Conservation (phyloP, 2,888 invertebrate species). For the Pseudococcus viburni region DNA sequence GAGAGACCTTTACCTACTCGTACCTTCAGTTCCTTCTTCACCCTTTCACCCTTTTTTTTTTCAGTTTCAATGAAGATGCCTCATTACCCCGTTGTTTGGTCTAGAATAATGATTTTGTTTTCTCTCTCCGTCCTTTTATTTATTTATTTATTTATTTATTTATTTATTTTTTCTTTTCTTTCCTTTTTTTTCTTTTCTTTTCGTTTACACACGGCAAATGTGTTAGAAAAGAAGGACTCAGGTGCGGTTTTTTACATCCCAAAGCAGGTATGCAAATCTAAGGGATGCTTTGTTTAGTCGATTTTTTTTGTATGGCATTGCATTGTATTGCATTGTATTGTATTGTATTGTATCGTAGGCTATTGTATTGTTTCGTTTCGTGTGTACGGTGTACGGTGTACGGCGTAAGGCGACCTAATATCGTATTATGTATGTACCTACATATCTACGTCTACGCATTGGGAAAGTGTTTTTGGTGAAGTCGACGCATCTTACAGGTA, state of each 20-base stretch:
- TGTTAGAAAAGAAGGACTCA: slow-evolving; percentile 47
- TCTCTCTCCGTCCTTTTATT: not conserved
- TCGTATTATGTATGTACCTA: too few species aligned
- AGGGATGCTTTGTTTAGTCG: slow-evolving; percentile 63
- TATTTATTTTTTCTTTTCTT: too few species aligned
- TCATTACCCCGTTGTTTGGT: slow-evolving; percentile 65
- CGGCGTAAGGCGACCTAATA: not conserved
- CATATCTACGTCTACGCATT: too few species aligned
- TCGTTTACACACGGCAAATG: slow-evolving; percentile 20
- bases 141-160: not conserved
- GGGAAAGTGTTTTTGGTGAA: too few species aligned
- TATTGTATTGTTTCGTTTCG: slow-evolving; percentile 52
- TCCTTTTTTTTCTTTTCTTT: not conserved
- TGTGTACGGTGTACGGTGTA: not conserved
- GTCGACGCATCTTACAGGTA: too few species aligned
- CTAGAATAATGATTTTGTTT: slow-evolving; percentile 59
- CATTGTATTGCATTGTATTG: too few species aligned
- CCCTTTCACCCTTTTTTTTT: not conserved
- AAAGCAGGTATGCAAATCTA: slow-evolving; percentile 65
- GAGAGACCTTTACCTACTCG: not conserved
- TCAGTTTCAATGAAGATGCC: slow-evolving; percentile 47
- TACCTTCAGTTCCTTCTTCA: not conserved
- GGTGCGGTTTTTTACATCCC: slow-evolving; percentile 66
- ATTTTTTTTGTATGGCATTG: not conserved
- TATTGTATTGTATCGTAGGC: not conserved